phyloP scores from a whole-genome alignment of 1,140 invertebrate genomes.

The Ostrea denselamellosa region DNA sequence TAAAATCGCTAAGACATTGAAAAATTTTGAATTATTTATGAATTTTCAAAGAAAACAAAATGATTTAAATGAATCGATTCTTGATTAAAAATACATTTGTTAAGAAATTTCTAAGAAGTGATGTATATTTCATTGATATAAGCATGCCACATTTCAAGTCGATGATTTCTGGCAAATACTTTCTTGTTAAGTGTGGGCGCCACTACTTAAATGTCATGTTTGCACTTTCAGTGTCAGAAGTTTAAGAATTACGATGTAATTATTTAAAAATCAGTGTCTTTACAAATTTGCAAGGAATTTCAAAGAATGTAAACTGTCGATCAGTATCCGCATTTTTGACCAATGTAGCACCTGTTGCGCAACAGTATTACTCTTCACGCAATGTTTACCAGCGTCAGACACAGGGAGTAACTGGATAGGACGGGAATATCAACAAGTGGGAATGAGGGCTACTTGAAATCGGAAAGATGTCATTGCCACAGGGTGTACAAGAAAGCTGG shows the following conservation, averaged over 20 bases:
- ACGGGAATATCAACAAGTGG: not conserved
- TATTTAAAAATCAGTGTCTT: not conserved
- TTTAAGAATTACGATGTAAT: not conserved
- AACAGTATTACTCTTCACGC: too few species aligned
- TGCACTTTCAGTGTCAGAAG: not conserved
- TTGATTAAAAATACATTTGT: not conserved
- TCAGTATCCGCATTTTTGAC: not conserved
- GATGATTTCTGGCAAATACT: not conserved
- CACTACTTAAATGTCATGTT: slow-evolving; percentile 7
- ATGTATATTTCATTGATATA: slow-evolving; percentile 2
- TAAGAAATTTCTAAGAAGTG: not conserved
- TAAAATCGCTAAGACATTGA: not conserved
- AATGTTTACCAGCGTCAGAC: not conserved
- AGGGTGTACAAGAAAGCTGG: not conserved
- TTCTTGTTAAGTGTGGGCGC: not conserved
- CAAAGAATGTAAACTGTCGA: not conserved
- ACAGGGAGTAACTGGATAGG: not conserved
- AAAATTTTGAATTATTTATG: not conserved
- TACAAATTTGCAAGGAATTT: not conserved
- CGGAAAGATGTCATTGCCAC: not conserved
- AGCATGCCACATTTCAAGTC: not conserved
- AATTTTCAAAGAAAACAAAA: not conserved
- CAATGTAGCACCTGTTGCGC: not conserved
- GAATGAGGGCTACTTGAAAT: not conserved
- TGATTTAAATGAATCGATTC: not conserved